These are phyloP conservation scores for Microctenopoma lineatum DNA, from an alignment of 2,797 vertebrate genomes.

Conservation along the genomic window DNA sequence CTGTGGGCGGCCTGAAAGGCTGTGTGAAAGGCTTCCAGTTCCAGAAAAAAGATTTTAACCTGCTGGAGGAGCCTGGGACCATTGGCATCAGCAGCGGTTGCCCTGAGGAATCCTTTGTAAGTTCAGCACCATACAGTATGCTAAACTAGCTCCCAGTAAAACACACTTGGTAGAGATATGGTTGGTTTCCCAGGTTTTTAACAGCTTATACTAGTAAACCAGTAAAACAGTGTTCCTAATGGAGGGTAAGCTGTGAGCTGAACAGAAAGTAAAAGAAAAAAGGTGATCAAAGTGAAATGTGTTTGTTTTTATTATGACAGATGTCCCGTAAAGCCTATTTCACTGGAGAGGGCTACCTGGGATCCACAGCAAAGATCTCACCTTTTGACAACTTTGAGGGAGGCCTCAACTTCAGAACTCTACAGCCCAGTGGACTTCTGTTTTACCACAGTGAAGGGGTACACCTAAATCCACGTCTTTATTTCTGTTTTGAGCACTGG, in stretches of 20 bases:
- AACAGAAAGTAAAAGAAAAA: not conserved
- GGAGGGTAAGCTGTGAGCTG: not conserved
- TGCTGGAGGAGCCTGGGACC: slow-evolving; percentile 94
- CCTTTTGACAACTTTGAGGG: slow-evolving; percentile 92
- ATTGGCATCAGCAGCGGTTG: slow-evolving; percentile 96
- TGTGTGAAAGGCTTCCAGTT: slow-evolving; percentile 99
- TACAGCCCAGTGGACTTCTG: slow-evolving; percentile 89
- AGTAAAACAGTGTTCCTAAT: not conserved
- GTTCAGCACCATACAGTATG: slow-evolving; percentile 11
- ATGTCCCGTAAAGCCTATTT: slow-evolving; percentile 95
- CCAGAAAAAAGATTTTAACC: slow-evolving; percentile 98
- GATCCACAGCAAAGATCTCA: slow-evolving; percentile 89
- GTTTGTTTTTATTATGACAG: slow-evolving; percentile 73
- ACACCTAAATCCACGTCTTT: slow-evolving; percentile 20
- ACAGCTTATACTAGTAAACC: not conserved
- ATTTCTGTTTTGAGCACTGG: not conserved
- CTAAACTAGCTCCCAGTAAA: not conserved
- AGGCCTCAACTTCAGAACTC: slow-evolving; percentile 92
- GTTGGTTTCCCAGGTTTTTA: slow-evolving; percentile 1
- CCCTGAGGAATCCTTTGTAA: slow-evolving; percentile 94
- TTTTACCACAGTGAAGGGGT: slow-evolving; percentile 92
- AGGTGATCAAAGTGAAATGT: slow-evolving; percentile 12
- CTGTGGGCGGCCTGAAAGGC: slow-evolving; percentile 87
- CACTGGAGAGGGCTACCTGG: slow-evolving; percentile 90
- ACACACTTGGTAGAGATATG: slow-evolving; percentile 1